Evolutionary conservation across 2,888 invertebrate genomes (phyloP).

Genomic region (Willowsia nigromaculata): DNA sequence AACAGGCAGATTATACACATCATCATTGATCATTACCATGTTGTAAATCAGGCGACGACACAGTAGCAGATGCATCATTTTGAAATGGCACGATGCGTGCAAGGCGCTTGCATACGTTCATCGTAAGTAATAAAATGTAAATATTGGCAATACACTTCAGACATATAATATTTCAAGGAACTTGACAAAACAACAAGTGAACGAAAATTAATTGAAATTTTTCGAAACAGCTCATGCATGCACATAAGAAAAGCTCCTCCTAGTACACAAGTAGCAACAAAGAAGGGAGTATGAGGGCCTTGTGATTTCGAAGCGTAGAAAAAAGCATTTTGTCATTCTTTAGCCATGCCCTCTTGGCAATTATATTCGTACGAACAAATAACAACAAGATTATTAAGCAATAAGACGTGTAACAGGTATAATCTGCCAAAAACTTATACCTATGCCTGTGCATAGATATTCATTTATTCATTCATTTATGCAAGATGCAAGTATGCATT

Average conservation of each 20-base stretch:
- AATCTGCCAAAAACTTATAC: conserved; percentile 42
- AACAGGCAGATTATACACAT: neutral
- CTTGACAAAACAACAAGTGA: conserved; percentile 54
- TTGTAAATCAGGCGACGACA: conserved; percentile 39
- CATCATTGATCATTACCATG: neutral
- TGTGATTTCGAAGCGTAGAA: conserved; percentile 59
- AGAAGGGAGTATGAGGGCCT: conserved; percentile 65
- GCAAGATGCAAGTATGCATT: conserved; percentile 52
- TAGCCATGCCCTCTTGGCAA: conserved; percentile 71
- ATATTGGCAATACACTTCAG: conserved; percentile 11
- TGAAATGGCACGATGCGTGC: conserved; percentile 13
- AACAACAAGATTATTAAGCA: conserved; percentile 70
- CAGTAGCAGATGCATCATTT: conserved; percentile 29
- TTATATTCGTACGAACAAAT: conserved; percentile 70
- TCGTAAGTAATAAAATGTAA: conserved; percentile 24
- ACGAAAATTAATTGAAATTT: conserved; percentile 69
- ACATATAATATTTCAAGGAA: conserved; percentile 59
- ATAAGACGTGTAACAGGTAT: conserved; percentile 17
- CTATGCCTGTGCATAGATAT: no score
- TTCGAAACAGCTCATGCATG: conserved; percentile 70
- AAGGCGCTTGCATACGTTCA: conserved; percentile 27
- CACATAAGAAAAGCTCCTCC: neutral
- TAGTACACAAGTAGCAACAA: conserved; percentile 39
- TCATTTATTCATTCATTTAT: conserved; percentile 45
- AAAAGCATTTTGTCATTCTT: conserved; percentile 69